A percentile compares a stretch with the other conserved stretches of the same genome.
Conservation (phyloP, 1,140 invertebrate species). For the Reticulitermes speratus region DNA sequence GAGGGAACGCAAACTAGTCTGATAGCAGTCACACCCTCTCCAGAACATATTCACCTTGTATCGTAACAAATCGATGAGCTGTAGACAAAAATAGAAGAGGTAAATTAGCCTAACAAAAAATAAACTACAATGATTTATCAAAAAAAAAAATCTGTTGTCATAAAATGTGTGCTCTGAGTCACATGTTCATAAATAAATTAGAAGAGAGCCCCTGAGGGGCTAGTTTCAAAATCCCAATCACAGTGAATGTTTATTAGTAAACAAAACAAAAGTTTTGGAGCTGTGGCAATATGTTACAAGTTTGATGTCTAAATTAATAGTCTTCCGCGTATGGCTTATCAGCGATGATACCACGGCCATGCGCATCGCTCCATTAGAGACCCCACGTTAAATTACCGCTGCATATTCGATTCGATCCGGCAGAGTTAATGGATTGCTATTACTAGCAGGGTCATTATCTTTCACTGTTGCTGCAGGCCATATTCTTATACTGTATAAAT, state of each 20-base stretch:
- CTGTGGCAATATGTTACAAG: not conserved
- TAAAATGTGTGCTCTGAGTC: too few relatives aligned
- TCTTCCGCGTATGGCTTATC: not conserved
- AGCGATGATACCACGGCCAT: not conserved
- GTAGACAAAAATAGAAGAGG: too few relatives aligned
- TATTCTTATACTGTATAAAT: not conserved
- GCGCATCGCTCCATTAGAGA: not conserved
- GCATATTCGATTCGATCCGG: conserved; percentile 14
- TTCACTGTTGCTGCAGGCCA: not conserved
- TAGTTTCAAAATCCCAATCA: not conserved
- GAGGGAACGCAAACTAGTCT: too few relatives aligned
- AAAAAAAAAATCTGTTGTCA: too few relatives aligned
- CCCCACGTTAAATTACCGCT: not conserved
- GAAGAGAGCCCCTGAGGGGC: too few relatives aligned
- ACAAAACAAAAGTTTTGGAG: not conserved
- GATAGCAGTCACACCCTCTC: too few relatives aligned
- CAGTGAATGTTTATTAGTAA: not conserved
- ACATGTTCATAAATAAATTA: too few relatives aligned
- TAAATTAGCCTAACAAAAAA: too few relatives aligned
- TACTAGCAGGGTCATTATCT: not conserved
- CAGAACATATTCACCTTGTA: too few relatives aligned
- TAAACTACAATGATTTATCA: too few relatives aligned
- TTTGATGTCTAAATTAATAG: conserved; percentile 18
- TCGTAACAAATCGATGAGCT: too few relatives aligned
- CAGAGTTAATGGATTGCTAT: not conserved